Base-by-base conservation (phyloP, 2,888 invertebrate species). In the Coecobrya sp. region DNA sequence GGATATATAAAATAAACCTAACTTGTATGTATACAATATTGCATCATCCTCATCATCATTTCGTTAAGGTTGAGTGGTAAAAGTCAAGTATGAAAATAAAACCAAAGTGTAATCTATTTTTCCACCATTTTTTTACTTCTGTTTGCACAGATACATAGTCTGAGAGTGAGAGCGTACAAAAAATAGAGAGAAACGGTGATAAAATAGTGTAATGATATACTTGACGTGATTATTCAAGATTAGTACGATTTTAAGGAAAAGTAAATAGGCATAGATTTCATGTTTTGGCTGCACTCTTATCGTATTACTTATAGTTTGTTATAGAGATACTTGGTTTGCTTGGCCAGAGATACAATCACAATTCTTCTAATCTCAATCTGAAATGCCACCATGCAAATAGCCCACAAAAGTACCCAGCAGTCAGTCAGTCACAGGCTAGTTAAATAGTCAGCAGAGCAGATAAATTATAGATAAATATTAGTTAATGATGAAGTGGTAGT, bases 401-500 rank as follows among this genome's bases (percentile, higher is more conserved):
- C 13, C 10, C 13, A 49, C 10, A 49, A 49, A 1, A 49, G n/a
- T 55, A 55, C 0, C 59, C 13, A 68, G 30, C 16, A 16, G 27
- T 8, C 22, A 65, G 25, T 13, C 11, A 30, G 30, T 30, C 7
- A 25, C 8, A 11, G 25, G 27, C 7, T 62, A 62, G n/a, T n/a
- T n/a, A n/a, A n/a, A 62, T 19, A n/a, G 36, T 19, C 73, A 36
- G n/a, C 36, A 73, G 1, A 42, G 73, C 42, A 19, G 73, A 73
- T 73, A 73, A 42, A 42, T 42, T 68, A 19, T 8, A n/a, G 73
- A 73, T 73, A 73, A 19, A 30, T 30, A 68, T 68, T 68, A 30
- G 36, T 68, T 19, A n/a, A 36, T 68, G 16, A 30, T 36, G 73
- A 42, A 73, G 42, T 73, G 42, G 5, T 73, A n/a, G 62, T 25